These are phyloP conservation scores for Cossypha niveicapilla DNA, from an alignment of 2,797 vertebrate species.

Conservation along the genomic window DNA sequence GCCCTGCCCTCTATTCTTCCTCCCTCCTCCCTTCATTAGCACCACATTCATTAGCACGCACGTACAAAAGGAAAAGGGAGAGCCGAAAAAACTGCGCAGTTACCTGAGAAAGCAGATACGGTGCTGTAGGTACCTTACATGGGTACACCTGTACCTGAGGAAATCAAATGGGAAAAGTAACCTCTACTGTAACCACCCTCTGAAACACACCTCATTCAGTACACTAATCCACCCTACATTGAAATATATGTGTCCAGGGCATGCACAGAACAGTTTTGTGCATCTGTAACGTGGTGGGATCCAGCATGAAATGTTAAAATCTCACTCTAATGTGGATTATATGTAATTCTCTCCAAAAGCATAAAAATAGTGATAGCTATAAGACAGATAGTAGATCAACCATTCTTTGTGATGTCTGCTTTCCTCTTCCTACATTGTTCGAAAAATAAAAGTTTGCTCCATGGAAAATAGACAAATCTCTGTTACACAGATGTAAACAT, in stretches of 20 bases:
- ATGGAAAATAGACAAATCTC: not conserved
- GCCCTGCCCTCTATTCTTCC: not conserved
- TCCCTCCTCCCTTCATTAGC: not conserved
- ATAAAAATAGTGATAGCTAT: not conserved
- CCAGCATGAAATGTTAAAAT: not conserved
- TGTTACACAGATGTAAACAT: not conserved
- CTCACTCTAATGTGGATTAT: not conserved
- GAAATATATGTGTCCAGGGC: not conserved
- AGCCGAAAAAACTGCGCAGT: not conserved
- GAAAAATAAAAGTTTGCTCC: conserved; percentile 19
- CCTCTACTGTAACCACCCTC: not conserved
- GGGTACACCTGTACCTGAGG: not conserved
- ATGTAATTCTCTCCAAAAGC: not conserved
- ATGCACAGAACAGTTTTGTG: not conserved
- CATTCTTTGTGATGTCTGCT: not conserved
- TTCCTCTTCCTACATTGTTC: conserved; percentile 5
- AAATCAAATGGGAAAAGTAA: not conserved
- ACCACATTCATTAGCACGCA: not conserved
- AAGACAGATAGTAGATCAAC: not conserved
- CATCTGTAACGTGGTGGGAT: not conserved
- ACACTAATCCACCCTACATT: not conserved
- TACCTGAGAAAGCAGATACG: not conserved
- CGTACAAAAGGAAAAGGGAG: not conserved
- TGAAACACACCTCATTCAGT: not conserved
- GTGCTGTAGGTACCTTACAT: not conserved